Base-by-base conservation (phyloP, 2,888 invertebrate species). In the Scrobipalpa costella region DNA sequence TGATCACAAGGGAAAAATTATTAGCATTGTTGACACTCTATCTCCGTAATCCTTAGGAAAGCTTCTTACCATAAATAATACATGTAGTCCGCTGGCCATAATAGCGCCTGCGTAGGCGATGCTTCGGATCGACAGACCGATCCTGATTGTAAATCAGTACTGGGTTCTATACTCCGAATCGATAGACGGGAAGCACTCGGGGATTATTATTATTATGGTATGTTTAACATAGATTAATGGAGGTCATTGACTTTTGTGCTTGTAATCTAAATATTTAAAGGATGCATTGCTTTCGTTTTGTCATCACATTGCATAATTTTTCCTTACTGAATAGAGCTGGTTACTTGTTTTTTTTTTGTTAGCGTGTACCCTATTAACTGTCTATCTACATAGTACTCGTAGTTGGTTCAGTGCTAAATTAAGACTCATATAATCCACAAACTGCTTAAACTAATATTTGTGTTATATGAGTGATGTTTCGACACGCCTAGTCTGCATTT, bases 31-130 rank as follows among this genome's bases (percentile, higher is more conserved):
- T 89, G 90, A 86, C 87, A 86, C 84, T 78, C 78, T 78, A 87
- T 83, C 87, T 84, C 82, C 85, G 85, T 90, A 90, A 90, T 89
- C 90, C 89, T 82, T 80, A 78, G 75, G 78, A 85, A 89, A 90
- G 88, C 90, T 89, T 82, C 90, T 91, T 90, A 91, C 87, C 88
- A 91, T 91, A 91, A 90, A 91, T 91, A 90, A 91, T 88, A 80
- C 87, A 83, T 88, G 90, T 90, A 85, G 85, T 74, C 84, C 78
- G 83, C 84, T 84, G 84, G 87, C 85, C 84, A 85, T 88, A 85
- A 89, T 85, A 83, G 83, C 79, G 75, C 69, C 73, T 79, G 89
- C 88, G 89, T 90, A 82, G 90, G 90, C 86, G 88, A 83, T 80
- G 80, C 78, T 76, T 74, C 79, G 83, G 87, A 90, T 89, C 90